Conservation (phyloP, 2,113 vertebrate genomes). For the Colistium nudipinnis region DNA sequence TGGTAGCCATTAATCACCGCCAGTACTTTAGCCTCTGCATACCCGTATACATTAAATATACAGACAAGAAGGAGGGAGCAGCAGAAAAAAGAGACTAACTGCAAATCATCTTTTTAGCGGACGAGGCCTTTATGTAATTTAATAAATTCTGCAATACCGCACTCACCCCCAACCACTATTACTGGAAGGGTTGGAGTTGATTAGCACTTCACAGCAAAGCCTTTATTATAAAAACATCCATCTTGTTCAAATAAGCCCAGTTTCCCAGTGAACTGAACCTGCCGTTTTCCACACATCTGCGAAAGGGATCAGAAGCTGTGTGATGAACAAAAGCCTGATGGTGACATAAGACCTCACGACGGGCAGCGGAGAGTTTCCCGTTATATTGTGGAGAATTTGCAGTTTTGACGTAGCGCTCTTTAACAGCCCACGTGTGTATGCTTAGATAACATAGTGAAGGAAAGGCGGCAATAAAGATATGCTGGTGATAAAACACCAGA, state of each 20-base stretch:
- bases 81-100: background rate
- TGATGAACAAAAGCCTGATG: background rate
- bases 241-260: conserved; percentile 3
- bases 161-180: background rate
- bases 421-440: background rate
- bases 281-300: background rate
- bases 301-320: background rate
- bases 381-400: background rate
- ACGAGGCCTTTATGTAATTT: background rate
- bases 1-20: conserved; percentile 8
- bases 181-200: background rate
- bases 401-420: background rate
- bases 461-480: background rate
- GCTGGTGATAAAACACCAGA: background rate
- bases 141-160: background rate
- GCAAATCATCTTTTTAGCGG: background rate
- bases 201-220: background rate
- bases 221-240: too few relatives aligned
- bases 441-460: background rate
- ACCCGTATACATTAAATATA: conserved; percentile 33
- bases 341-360: too few relatives aligned
- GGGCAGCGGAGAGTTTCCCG: too few relatives aligned
- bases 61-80: conserved; percentile 9
- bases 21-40: background rate
- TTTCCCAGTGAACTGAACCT: background rate